These are phyloP conservation scores for Eriosoma lanigerum DNA, from an alignment of 1,140 invertebrate species.

Conservation along the genomic window DNA sequence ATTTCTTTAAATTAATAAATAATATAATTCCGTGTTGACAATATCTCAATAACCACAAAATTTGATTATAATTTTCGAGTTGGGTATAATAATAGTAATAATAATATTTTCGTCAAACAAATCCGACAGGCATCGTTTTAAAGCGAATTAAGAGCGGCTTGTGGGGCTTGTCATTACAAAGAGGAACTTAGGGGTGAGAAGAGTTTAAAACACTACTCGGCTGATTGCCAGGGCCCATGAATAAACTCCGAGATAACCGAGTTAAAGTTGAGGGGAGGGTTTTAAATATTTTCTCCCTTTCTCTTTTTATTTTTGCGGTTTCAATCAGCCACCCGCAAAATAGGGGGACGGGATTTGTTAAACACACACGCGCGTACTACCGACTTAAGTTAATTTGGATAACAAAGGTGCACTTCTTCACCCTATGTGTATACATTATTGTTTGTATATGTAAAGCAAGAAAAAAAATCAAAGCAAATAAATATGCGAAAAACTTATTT, in stretches of 20 bases:
- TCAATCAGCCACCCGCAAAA: constrained; percentile 51
- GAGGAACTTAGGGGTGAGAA: constrained; percentile 41
- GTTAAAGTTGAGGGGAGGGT: constrained; percentile 34
- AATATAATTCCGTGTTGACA: constrained; percentile 37
- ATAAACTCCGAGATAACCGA: constrained; percentile 41
- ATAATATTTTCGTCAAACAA: constrained; percentile 51
- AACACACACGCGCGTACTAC: constrained; percentile 25
- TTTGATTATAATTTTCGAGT: constrained; percentile 18
- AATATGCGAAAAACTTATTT: constrained; percentile 10
- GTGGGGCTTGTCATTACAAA: constrained; percentile 42
- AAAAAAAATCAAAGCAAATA: neutral
- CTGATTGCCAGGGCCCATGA: constrained; percentile 43
- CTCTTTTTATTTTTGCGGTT: constrained; percentile 45
- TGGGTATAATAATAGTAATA: constrained; percentile 31
- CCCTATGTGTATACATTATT: constrained; percentile 18
- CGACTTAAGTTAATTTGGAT: constrained; percentile 50
- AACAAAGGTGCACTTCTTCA: constrained; percentile 41
- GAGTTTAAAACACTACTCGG: constrained; percentile 47
- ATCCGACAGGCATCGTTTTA: constrained; percentile 29
- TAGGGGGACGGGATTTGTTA: constrained; percentile 48
- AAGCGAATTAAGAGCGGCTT: constrained; percentile 46
- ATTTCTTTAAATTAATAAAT: constrained; percentile 8
- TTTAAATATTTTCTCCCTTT: constrained; percentile 21
- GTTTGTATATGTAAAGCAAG: neutral
- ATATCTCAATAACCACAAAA: constrained; percentile 38